Evolutionary conservation across 2,888 invertebrate species (phyloP).

Genomic region (Spodoptera littoralis): DNA sequence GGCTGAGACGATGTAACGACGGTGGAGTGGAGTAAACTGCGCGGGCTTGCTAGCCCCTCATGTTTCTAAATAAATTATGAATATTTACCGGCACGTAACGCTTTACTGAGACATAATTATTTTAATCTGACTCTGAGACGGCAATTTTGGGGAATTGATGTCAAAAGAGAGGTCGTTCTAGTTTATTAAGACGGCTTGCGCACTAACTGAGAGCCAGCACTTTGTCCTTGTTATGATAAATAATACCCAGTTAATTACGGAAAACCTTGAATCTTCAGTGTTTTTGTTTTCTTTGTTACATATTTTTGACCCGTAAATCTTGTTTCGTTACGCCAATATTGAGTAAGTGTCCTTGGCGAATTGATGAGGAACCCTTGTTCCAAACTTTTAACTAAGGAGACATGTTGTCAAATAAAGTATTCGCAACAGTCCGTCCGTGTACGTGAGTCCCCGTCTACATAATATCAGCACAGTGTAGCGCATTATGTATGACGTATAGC

Average conservation of each 20-base stretch:
- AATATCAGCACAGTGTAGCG: constrained; percentile 4
- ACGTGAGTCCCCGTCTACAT: not conserved
- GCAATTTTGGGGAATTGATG: constrained; percentile 80
- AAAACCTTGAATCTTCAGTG: constrained; percentile 16
- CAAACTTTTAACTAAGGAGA: not conserved
- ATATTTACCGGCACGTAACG: constrained; percentile 83
- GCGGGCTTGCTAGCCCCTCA: constrained; percentile 74
- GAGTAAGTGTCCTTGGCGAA: not conserved
- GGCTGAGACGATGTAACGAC: constrained; percentile 76
- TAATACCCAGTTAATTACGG: constrained; percentile 31
- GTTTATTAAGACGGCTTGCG: constrained; percentile 48
- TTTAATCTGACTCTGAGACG: constrained; percentile 82
- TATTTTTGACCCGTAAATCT: constrained; percentile 1
- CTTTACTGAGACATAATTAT: constrained; percentile 83
- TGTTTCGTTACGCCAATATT: not conserved
- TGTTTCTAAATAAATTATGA: constrained; percentile 86
- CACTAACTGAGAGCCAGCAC: constrained; percentile 36
- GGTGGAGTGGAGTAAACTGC: constrained; percentile 70
- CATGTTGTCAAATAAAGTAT: constrained; percentile 3
- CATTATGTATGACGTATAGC: constrained; percentile 22
- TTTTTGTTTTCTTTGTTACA: constrained; percentile 6
- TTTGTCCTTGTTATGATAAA: constrained; percentile 38
- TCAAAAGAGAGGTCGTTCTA: constrained; percentile 69
- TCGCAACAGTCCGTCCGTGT: not conserved
- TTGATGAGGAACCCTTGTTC: constrained; percentile 1